Base-by-base conservation (phyloP, 2,113 vertebrate genomes). In the Regulus satrapa region DNA sequence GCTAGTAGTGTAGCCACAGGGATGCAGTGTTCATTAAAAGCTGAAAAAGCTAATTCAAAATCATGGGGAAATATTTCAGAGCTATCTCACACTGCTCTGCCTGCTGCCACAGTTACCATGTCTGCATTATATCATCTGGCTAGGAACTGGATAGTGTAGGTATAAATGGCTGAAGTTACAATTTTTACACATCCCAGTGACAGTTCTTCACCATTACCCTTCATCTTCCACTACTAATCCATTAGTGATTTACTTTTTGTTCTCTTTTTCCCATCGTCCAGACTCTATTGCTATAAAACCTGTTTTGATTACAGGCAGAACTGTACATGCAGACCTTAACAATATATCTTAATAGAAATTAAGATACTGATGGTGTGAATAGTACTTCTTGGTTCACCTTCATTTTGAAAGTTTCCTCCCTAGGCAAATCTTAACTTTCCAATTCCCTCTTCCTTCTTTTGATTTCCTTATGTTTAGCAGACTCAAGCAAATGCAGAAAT, bases 31-130 rank as follows among this genome's bases (percentile, higher is more conserved):
- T 96, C 61, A 86, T 92, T 92, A 84, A 86, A 91, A 86, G n/a
- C 68, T 94, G 59, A 45, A 90, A 85, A 94, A 66, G n/a, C 31
- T 28, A 85, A 48, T 38, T 95, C 63, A 85, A 80, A 94, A 95
- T 88, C 26, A 16, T 43, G 29, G 46, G 38, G 85, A 92, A 85
- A 66, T 67, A 85, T 74, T 83, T 80, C 88, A 85, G 49, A 45
- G 41, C 75, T 79, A 16, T 62, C 74, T 92, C 92, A 76, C 20
- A 6, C 45, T 79, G 45, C 75, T 68, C n/a, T 81, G 55, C 38
- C 68, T 76, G 49, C 85, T 91, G 79, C 68, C 34, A 46, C 63
- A 71, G 91, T 94, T 94, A 67, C 92, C 76, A 77, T 63, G 79
- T 73, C 17, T 80, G 91, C 72, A 78, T 92, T 86, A 67, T 8